Base-by-base conservation (phyloP, 2,797 vertebrate genomes). In the Lophius americanus region DNA sequence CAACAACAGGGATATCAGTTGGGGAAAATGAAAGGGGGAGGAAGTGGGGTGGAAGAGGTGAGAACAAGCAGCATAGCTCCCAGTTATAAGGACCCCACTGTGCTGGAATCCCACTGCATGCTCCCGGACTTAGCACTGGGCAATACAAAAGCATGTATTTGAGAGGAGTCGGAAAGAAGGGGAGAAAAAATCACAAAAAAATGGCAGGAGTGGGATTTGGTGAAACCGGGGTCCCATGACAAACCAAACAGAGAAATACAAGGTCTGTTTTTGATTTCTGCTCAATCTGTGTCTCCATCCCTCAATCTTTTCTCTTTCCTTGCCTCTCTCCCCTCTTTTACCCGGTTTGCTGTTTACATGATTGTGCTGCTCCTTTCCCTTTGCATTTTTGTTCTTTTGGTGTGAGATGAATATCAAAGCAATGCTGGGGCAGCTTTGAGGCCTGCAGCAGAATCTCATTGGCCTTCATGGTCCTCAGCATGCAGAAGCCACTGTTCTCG, bases 371-470 rank as follows among this genome's bases (percentile, higher is more conserved):
- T 83, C 44, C 79, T 86, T 89, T 83, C 81, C 91, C 90, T 68
- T 92, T 91, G 92, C 90, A 91, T 94, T 95, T 95, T 94, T 94
- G 93, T 94, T 93, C 92, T 92, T 91, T 92, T 92, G 92, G 91
- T 95, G 94, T 95, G 94, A 95, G 93, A 94, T 85, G 92, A 94
- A 95, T 96, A 96, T 95, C 94, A 97, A 96, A 96, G 94, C 89
- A 85, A 88, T 87, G 88, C 84, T 65, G 86, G 89, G 86, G 88
- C 90, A 90, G 89, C 91, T 93, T 85, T 90, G 93, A 92, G 92
- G 92, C 91, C 91, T 93, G 92, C 89, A 94, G 94, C 93, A 91
- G 91, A 93, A 93, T 93, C 92, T 94, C 93, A 93, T 92, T 92
- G 92, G 86, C 81, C 83, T 87, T 70, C 63, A 58, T 76, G 92